These are phyloP conservation scores for Furcula furcula DNA, from an alignment of 2,888 invertebrate species.

Conservation along the genomic window DNA sequence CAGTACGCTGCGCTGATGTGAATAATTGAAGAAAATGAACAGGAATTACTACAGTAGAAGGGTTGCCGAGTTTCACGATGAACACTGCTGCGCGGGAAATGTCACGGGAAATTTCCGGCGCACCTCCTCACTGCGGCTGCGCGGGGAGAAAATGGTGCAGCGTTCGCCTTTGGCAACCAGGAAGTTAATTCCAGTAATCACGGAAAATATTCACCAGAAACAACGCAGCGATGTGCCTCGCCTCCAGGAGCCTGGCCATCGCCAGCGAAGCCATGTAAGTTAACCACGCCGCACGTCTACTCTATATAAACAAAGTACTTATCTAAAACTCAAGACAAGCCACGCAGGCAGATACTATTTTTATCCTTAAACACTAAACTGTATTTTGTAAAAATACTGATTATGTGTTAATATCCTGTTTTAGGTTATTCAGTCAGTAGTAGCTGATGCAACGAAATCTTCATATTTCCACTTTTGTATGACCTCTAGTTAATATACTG, in stretches of 20 bases:
- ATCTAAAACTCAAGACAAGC: no score
- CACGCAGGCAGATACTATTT: no score
- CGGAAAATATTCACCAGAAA: conserved; percentile 81
- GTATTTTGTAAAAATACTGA: no score
- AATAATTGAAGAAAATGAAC: conserved; percentile 70
- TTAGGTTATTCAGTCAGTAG: no score
- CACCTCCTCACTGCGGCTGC: conserved; percentile 85
- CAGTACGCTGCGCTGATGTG: conserved; percentile 67
- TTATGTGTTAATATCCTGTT: no score
- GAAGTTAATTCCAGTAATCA: conserved; percentile 83
- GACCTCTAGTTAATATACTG: no score
- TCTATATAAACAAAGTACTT: no score
- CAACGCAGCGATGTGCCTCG: conserved; percentile 71
- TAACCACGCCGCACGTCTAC: conserved; percentile 3
- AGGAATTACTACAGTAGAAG: conserved; percentile 68
- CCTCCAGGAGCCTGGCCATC: conserved; percentile 69
- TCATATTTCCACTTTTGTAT: no score
- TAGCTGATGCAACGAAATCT: no score
- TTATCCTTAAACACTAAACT: no score
- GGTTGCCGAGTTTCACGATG: conserved; percentile 71
- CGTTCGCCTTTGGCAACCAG: conserved; percentile 77
- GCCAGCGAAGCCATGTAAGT: conserved; percentile 83
- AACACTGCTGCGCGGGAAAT: conserved; percentile 76
- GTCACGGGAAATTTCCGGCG: conserved; percentile 82
- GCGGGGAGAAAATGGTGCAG: conserved; percentile 83